Evolutionary conservation across 2,797 vertebrate genomes (phyloP).

Genomic region (Phoxinus dragarum): DNA sequence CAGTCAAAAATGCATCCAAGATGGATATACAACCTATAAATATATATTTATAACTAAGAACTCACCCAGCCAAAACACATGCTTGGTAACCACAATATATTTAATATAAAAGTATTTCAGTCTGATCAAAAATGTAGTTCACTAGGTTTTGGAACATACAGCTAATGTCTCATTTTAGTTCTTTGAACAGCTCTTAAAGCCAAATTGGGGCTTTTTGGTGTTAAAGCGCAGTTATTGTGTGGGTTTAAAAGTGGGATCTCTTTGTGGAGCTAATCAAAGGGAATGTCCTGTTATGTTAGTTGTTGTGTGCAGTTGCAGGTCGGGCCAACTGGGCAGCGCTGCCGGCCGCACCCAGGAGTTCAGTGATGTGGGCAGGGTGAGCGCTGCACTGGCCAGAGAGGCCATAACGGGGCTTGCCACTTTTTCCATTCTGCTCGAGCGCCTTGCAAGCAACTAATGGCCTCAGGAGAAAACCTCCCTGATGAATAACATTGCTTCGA

Average conservation of each 20-base stretch:
- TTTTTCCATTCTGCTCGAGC: conserved; percentile 27
- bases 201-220: neutral
- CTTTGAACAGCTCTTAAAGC: neutral
- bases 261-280: conserved; percentile 49
- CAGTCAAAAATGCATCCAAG: neutral
- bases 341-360: conserved; percentile 33
- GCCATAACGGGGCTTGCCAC: conserved; percentile 1
- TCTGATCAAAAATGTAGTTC: neutral
- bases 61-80: neutral
- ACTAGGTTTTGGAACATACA: neutral
- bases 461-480: neutral
- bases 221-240: neutral
- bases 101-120: neutral
- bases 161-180: neutral
- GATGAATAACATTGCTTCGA: neutral
- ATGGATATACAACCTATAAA: neutral
- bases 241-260: conserved; percentile 41
- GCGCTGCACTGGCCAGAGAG: neutral
- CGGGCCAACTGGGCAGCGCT: conserved; percentile 23
- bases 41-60: neutral
- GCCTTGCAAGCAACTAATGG: conserved; percentile 21
- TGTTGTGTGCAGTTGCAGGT: conserved; percentile 26
- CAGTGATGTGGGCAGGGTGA: conserved; percentile 39
- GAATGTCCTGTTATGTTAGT: conserved; percentile 21
- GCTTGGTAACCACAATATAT: neutral